Conservation (phyloP, 2,888 invertebrate genomes). For the Habroteleia sp. region DNA sequence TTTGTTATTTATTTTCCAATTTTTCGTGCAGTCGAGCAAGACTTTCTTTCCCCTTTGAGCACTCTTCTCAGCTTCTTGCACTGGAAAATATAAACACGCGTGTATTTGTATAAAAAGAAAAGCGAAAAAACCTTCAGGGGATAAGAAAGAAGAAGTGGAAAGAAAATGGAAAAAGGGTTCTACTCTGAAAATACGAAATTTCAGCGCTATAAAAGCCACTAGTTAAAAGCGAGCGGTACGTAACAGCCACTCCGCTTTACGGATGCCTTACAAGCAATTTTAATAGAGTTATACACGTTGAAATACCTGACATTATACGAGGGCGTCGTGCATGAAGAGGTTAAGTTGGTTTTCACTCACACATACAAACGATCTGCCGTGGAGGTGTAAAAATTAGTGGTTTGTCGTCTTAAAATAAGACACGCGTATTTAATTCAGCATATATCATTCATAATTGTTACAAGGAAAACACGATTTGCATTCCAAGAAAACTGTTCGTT, state of each 20-base stretch:
- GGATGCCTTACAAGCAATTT: conserved; percentile 61
- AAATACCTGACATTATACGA: conserved; percentile 59
- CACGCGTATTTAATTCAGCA: too few species aligned
- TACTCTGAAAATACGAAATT: conserved; percentile 34
- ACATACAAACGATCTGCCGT: conserved; percentile 11
- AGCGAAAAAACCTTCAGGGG: neutral
- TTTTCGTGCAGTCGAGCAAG: conserved; percentile 4
- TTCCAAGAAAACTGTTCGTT: too few species aligned
- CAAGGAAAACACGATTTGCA: too few species aligned
- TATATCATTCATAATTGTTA: too few species aligned
- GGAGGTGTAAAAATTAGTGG: conserved; percentile 8
- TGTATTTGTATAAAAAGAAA: neutral
- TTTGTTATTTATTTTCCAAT: conserved; percentile 27
- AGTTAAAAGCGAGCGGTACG: conserved; percentile 50
- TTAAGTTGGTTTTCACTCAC: conserved; percentile 47
- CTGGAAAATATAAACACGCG: conserved; percentile 4
- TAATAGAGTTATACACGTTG: conserved; percentile 62
- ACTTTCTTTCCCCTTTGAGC: conserved; percentile 9
- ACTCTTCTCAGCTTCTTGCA: conserved; percentile 8
- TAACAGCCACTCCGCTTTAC: conserved; percentile 55
- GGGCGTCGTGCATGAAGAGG: conserved; percentile 48
- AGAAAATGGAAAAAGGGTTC: neutral
- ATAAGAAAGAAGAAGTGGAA: neutral
- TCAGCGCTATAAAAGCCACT: conserved; percentile 41
- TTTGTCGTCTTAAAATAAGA: conserved; percentile 13